phyloP scores from a whole-genome alignment of 2,888 invertebrate species.

The Hypena proboscidalis region DNA sequence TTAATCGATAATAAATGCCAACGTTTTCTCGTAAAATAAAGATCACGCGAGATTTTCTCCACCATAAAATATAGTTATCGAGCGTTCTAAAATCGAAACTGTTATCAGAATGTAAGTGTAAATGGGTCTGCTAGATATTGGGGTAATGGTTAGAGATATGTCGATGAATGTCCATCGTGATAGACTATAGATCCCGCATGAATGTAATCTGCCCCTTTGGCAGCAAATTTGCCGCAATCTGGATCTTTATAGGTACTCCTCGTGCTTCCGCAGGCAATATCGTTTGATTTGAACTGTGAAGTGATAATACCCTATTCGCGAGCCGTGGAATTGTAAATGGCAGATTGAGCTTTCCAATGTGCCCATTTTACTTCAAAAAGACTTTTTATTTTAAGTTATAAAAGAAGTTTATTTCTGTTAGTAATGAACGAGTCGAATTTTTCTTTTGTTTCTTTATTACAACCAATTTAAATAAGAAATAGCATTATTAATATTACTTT shows the following conservation, averaged over 20 bases:
- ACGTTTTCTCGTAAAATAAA: constrained; percentile 38
- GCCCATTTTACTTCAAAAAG: background rate
- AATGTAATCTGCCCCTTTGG: constrained; percentile 17
- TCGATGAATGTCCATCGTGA: constrained; percentile 13
- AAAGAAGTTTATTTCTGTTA: too few species aligned
- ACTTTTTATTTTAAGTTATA: background rate
- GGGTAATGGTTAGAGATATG: constrained; percentile 3
- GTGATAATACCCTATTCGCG: constrained; percentile 1
- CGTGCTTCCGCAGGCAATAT: constrained; percentile 5
- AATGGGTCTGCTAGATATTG: constrained; percentile 20
- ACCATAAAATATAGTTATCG: constrained; percentile 35
- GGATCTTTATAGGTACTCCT: constrained; percentile 16
- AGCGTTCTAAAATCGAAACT: constrained; percentile 27
- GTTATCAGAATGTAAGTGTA: constrained; percentile 27
- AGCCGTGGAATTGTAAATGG: background rate
- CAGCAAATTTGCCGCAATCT: constrained; percentile 12
- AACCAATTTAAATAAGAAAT: too few species aligned
- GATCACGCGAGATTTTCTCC: constrained; percentile 32
- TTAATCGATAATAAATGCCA: constrained; percentile 33
- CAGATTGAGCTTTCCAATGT: background rate
- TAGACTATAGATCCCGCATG: constrained; percentile 2
- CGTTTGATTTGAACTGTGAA: constrained; percentile 9
- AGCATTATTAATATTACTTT: too few species aligned
- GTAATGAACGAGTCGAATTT: too few species aligned
- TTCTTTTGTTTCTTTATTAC: too few species aligned